Conservation (phyloP, 2,888 invertebrate genomes). For the Cyclophora punctaria region DNA sequence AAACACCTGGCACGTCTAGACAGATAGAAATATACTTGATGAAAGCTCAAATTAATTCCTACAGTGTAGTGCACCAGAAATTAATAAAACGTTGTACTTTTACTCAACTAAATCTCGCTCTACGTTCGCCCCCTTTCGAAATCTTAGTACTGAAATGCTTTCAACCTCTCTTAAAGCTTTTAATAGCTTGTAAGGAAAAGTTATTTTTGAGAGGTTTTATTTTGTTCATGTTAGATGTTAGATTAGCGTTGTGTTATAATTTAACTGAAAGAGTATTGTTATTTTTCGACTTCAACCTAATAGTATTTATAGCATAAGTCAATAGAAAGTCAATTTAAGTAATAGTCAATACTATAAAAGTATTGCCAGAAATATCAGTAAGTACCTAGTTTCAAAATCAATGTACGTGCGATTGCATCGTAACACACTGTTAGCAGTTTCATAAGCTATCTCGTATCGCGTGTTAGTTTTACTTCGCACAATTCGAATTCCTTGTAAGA, state of each 20-base stretch:
- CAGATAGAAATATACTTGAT: conserved; percentile 2
- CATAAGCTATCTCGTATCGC: conserved; percentile 24
- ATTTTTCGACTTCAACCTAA: no score
- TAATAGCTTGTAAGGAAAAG: conserved; percentile 19
- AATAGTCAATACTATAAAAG: no score
- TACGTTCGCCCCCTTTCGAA: conserved; percentile 28
- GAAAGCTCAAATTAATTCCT: no score
- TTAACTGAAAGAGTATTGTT: no score
- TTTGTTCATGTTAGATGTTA: no score
- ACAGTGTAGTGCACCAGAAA: conserved; percentile 22
- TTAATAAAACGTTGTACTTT: conserved; percentile 39
- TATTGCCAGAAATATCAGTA: no score
- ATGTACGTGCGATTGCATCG: neutral
- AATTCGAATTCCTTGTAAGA: conserved; percentile 37
- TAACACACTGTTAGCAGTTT: conserved; percentile 16
- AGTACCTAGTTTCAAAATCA: no score
- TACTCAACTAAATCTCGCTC: conserved; percentile 22
- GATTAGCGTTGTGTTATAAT: no score
- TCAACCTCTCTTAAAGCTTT: conserved; percentile 26
- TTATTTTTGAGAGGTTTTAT: no score
- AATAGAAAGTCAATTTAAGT: no score
- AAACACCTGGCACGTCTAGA: conserved; percentile 11
- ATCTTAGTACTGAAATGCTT: conserved; percentile 36
- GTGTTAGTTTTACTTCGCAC: conserved; percentile 29
- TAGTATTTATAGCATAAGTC: no score